A percentile compares a stretch with the other conserved stretches of the same genome.
Evolutionary conservation across 2,113 vertebrate genomes (phyloP).

Genomic region (Oncorhynchus masou): DNA sequence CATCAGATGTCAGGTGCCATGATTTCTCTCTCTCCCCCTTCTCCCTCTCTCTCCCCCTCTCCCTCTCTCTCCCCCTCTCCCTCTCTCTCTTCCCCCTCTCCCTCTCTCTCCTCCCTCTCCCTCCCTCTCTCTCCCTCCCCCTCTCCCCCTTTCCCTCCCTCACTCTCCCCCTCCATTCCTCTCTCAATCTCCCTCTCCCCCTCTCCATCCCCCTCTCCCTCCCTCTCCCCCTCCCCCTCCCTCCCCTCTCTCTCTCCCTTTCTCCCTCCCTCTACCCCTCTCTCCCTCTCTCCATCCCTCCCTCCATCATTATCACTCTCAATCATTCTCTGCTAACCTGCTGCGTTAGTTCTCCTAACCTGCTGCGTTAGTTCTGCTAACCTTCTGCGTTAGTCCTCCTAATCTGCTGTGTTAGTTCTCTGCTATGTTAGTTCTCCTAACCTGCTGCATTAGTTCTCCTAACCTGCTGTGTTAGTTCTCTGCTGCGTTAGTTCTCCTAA

Average conservation of each 20-base stretch:
- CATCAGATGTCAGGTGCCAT: conserved; percentile 54
- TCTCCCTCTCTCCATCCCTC: conserved; percentile 20
- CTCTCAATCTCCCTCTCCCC: background rate
- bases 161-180: background rate
- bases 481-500: too few species aligned
- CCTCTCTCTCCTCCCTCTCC: background rate
- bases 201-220: conserved; percentile 18
- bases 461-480: too few species aligned
- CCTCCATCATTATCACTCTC: background rate
- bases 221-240: conserved; percentile 5
- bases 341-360: too few species aligned
- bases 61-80: background rate
- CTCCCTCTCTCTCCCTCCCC: background rate
- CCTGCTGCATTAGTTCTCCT: too few species aligned
- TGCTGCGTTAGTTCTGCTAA: too few species aligned
- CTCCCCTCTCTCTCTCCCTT: too few species aligned
- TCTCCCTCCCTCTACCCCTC: conserved; percentile 27
- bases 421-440: too few species aligned
- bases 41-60: conserved; percentile 9
- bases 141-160: fast-evolving
- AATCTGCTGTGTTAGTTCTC: too few species aligned
- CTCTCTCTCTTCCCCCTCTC: background rate
- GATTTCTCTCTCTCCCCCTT: conserved; percentile 28
- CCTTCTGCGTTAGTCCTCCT: too few species aligned
- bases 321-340: background rate